phyloP scores from a whole-genome alignment of 2,113 vertebrate species.

The Pygoscelis antarcticus region DNA sequence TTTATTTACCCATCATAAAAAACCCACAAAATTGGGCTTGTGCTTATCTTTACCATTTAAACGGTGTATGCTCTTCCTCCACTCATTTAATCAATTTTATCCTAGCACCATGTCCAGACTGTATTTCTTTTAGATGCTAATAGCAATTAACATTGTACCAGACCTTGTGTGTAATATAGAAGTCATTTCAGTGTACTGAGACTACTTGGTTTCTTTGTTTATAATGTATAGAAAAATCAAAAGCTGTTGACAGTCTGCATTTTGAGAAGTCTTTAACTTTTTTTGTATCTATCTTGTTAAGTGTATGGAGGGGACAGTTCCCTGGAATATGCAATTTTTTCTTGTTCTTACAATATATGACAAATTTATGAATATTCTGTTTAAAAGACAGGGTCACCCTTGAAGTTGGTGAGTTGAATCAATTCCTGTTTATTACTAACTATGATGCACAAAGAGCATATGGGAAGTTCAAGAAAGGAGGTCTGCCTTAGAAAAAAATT shows the following conservation, averaged over 20 bases:
- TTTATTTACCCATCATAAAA: not conserved
- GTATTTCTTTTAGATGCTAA: not conserved
- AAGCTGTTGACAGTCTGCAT: not conserved
- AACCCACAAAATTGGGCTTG: not conserved
- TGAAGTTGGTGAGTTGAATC: not conserved
- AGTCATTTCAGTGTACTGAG: not conserved
- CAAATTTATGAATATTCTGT: not conserved
- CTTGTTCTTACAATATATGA: not conserved
- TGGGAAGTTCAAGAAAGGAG: not conserved
- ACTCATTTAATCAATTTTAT: not conserved
- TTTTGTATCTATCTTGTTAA: not conserved
- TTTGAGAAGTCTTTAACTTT: not conserved
- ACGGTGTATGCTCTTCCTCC: not conserved
- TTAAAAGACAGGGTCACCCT: not conserved
- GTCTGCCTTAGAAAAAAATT: not conserved
- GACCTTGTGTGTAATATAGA: not conserved
- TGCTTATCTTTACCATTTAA: not conserved
- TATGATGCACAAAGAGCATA: not conserved
- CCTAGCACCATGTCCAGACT: not conserved
- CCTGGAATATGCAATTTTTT: not conserved
- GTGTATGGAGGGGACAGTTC: not conserved
- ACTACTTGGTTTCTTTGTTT: not conserved
- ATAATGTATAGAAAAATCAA: not conserved
- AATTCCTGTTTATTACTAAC: not conserved
- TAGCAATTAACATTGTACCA: not conserved